Evolutionary conservation across 2,888 invertebrate species (phyloP).

Genomic region (Xestia rhomboidea): DNA sequence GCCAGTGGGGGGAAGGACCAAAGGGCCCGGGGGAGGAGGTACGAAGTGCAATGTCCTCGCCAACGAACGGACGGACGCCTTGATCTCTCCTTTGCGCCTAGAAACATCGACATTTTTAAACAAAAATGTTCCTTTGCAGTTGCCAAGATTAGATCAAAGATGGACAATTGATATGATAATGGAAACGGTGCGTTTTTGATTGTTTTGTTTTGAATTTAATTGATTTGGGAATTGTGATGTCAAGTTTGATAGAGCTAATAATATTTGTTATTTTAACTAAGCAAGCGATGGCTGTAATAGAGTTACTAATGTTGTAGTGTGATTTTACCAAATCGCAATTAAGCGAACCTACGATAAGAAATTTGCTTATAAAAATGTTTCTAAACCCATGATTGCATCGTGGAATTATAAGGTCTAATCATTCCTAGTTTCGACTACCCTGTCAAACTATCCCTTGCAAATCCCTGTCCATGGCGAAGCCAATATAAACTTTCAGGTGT

Average conservation of each 20-base stretch:
- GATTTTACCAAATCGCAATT: not conserved
- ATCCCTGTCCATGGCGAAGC: constrained; percentile 36
- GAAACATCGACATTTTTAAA: constrained; percentile 78
- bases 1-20: constrained; percentile 83
- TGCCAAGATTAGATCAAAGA: constrained; percentile 60
- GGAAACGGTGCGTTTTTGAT: constrained; percentile 19
- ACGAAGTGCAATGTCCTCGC: constrained; percentile 90
- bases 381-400: not conserved
- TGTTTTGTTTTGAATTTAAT: constrained; percentile 37
- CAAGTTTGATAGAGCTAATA: constrained; percentile 25
- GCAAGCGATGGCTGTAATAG: constrained; percentile 1
- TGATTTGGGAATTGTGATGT: constrained; percentile 32
- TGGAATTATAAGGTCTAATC: not conserved
- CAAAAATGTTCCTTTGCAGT: constrained; percentile 61
- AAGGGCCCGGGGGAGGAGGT: constrained; percentile 73
- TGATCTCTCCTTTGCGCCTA: constrained; percentile 77
- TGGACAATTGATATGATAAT: constrained; percentile 62
- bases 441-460: constrained; percentile 27
- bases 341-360: not conserved
- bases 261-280: constrained; percentile 11
- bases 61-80: constrained; percentile 89
- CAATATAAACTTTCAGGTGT: constrained; percentile 66
- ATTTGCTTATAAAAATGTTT: not conserved
- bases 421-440: not conserved
- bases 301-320: constrained; percentile 8